Base-by-base conservation (phyloP, 2,797 vertebrate species). In the Sebastes iracundus region DNA sequence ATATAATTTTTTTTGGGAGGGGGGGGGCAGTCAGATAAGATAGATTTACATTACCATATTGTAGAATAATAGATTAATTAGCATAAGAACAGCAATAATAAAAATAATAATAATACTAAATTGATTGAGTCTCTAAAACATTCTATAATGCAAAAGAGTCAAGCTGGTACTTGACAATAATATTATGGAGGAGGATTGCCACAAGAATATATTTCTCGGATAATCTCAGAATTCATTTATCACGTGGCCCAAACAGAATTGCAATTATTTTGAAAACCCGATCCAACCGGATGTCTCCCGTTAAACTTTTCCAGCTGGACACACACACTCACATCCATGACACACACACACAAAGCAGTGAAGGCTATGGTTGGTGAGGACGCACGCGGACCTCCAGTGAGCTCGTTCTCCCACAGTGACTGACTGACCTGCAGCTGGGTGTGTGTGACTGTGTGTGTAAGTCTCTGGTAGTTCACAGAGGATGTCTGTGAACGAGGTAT, bases 401-500 rank as follows among this genome's bases (percentile, higher is more conserved):
- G 76, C 82, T 73, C 22, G 18, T 65, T 46, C 4, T 46, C 4
- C 35, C 69, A n/a, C 69, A 32, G 79, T 59, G 76, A 58, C 42
- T 18, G 84, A 56, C 35, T 18, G 84, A 56, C 42, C 76, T 25
- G 62, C 82, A 5, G 69, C 77, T 16, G 33, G 18, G 70, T 27
- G 20, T 7, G 38, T 18, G 38, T 42, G 38, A 14, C 4, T 42
- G 38, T 16, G 38, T 27, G 16, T 7, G 42, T 46, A 35, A 35
- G 33, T 35, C 33, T 35, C 33, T 35, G 35, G 35, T 13, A 38
- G 35, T 35, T 35, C 33, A 38, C 12, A 70, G 65, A 94, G 87
- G 30, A 97, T 97, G 96, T 96, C 96, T 7, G 92, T 94, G 80
- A 92, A 95, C 60, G 96, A 96, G 75, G 89, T 92, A 76, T 93